These are phyloP conservation scores for Crotalus horridus DNA, from an alignment of 2,113 vertebrate species.

Conservation along the genomic window DNA sequence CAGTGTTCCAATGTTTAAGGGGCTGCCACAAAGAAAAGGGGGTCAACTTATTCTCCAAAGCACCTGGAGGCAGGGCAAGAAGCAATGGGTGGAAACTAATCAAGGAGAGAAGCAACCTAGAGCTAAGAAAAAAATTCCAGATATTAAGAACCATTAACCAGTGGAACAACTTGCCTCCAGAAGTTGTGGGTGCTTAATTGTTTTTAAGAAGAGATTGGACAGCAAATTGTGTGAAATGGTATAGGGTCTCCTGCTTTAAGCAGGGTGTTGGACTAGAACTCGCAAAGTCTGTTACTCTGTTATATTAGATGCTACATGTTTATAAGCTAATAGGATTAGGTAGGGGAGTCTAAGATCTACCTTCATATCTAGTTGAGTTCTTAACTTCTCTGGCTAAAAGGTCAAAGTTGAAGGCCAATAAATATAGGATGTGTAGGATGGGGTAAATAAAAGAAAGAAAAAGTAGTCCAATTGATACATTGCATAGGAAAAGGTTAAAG, in stretches of 20 bases:
- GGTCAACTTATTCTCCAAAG: not conserved
- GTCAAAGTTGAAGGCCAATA: not conserved
- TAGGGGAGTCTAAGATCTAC: not conserved
- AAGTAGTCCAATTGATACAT: not conserved
- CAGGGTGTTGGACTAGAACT: not conserved
- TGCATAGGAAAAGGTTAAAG: not conserved
- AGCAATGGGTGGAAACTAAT: not conserved
- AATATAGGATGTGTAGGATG: not conserved
- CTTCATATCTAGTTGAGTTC: not conserved
- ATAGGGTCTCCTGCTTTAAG: not conserved
- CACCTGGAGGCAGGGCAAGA: not conserved
- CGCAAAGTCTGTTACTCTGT: too few species aligned
- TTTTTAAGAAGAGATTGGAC: not conserved
- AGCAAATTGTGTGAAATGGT: not conserved
- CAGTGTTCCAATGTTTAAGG: not conserved
- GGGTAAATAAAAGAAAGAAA: not conserved
- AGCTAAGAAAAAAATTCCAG: not conserved
- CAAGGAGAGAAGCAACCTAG: not conserved
- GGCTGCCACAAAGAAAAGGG: not conserved
- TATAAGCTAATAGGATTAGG: not conserved
- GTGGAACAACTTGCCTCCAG: not conserved
- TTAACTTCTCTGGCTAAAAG: not conserved
- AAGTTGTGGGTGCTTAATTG: not conserved
- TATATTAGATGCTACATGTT: not conserved
- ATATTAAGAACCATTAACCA: not conserved